Percentiles rank a stretch among this genome's conserved stretches.
Conservation (phyloP, 2,888 invertebrate genomes). For the Oligia fasciuncula region DNA sequence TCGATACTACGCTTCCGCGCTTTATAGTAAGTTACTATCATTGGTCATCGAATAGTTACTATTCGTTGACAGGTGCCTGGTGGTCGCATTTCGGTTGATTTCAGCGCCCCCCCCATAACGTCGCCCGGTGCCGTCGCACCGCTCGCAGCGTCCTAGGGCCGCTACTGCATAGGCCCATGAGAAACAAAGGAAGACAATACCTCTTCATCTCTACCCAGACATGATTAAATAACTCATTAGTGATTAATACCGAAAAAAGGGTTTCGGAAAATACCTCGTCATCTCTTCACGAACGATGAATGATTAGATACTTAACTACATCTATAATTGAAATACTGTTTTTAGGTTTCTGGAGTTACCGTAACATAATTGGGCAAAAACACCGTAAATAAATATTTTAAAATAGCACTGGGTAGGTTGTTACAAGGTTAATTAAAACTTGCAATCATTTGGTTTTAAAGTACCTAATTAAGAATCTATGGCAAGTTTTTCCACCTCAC, state of each 20-base stretch:
- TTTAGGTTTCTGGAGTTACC: neutral
- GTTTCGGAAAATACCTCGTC: neutral
- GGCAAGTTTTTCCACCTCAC: no score
- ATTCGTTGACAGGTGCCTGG: no score
- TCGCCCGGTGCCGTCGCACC: no score
- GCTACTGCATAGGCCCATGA: neutral
- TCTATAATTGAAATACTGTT: constrained; percentile 8
- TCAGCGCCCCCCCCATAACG: no score
- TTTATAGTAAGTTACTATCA: no score
- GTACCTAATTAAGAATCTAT: neutral
- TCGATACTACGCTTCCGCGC: no score
- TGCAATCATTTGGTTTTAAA: constrained; percentile 2
- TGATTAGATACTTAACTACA: neutral
- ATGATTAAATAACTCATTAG: neutral
- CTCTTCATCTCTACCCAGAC: neutral
- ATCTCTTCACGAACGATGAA: neutral
- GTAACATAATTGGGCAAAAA: constrained; percentile 15
- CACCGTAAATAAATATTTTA: constrained; percentile 7
- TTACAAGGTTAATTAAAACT: constrained; percentile 2
- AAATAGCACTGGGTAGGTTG: neutral
- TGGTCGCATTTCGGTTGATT: no score
- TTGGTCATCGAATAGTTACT: no score
- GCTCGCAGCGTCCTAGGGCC: no score
- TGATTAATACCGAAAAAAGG: neutral
- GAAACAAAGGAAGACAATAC: no score